Evolutionary conservation across 2,113 vertebrate species (phyloP).

Genomic region (Crotalus viridis): DNA sequence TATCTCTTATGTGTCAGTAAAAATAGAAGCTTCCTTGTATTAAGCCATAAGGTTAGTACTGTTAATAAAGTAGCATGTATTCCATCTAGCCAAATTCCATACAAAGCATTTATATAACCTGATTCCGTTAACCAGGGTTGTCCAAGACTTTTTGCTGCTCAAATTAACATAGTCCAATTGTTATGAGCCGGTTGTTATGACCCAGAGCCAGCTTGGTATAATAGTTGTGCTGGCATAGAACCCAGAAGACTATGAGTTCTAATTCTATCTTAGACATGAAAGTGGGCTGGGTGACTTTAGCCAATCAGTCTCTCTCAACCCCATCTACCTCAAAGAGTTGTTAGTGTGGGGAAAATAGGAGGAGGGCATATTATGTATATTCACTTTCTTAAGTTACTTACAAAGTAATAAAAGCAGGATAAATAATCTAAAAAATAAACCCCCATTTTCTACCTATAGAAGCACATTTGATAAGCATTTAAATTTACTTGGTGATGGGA

Average conservation of each 20-base stretch:
- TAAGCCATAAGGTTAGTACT: background rate
- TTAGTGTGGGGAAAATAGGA: background rate
- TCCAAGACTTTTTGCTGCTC: background rate
- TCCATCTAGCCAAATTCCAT: background rate
- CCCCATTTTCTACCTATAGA: background rate
- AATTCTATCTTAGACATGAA: background rate
- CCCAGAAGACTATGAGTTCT: background rate
- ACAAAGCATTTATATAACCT: background rate
- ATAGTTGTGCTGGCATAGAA: background rate
- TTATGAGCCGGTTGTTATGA: background rate
- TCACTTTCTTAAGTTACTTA: background rate
- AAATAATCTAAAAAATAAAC: background rate
- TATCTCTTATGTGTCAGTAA: background rate
- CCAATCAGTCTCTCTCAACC: background rate
- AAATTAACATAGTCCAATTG: background rate
- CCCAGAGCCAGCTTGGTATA: background rate
- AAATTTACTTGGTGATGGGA: background rate
- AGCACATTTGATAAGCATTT: background rate
- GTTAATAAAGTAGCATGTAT: background rate
- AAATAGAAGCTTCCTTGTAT: background rate
- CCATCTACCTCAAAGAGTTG: background rate
- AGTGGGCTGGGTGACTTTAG: background rate
- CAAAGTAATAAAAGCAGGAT: background rate
- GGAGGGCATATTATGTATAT: background rate
- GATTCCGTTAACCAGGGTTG: background rate